Percentiles rank a stretch among this genome's conserved stretches.
phyloP scores from a whole-genome alignment of 2,888 invertebrate species.

The Lasioglossum oenotherae region DNA sequence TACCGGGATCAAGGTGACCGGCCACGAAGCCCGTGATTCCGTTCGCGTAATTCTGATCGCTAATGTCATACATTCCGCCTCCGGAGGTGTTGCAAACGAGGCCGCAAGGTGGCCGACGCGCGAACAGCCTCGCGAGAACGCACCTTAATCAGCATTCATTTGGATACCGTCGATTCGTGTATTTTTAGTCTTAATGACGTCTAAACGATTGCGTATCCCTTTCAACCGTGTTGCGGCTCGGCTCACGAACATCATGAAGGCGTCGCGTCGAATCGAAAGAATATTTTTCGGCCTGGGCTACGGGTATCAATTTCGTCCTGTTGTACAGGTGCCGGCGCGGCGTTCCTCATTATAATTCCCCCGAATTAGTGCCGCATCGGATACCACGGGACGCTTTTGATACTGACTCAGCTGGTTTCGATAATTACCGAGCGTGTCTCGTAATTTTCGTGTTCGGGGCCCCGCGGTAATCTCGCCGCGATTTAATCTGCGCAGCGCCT shows the following conservation, averaged over 20 bases:
- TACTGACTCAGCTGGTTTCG: conserved; percentile 37
- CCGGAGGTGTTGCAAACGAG: conserved; percentile 78
- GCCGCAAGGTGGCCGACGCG: conserved; percentile 67
- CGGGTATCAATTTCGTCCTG: conserved; percentile 48
- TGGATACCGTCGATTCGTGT: conserved; percentile 31
- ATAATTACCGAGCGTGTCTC: conserved; percentile 43
- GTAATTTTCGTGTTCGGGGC: conserved; percentile 39
- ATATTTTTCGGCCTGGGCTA: neutral
- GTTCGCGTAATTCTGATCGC: conserved; percentile 66
- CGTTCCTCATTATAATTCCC: conserved; percentile 44
- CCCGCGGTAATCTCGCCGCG: conserved; percentile 30
- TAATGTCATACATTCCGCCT: conserved; percentile 78
- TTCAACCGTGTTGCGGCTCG: neutral
- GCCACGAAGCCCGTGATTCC: conserved; percentile 65
- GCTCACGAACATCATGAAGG: neutral
- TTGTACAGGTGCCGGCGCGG: conserved; percentile 43
- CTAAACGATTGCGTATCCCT: conserved; percentile 47
- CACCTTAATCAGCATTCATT: conserved; percentile 44
- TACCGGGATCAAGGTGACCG: conserved; percentile 73
- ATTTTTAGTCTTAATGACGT: conserved; percentile 53
- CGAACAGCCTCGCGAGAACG: neutral
- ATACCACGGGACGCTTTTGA: conserved; percentile 26
- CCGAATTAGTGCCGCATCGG: conserved; percentile 42
- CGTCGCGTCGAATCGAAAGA: conserved; percentile 16
- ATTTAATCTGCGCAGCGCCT: neutral